These are phyloP conservation scores for Cliona cf. orientalis DNA, from an alignment of 37 sponge, comb jelly and placozoan genomes.

Conservation along the genomic window DNA sequence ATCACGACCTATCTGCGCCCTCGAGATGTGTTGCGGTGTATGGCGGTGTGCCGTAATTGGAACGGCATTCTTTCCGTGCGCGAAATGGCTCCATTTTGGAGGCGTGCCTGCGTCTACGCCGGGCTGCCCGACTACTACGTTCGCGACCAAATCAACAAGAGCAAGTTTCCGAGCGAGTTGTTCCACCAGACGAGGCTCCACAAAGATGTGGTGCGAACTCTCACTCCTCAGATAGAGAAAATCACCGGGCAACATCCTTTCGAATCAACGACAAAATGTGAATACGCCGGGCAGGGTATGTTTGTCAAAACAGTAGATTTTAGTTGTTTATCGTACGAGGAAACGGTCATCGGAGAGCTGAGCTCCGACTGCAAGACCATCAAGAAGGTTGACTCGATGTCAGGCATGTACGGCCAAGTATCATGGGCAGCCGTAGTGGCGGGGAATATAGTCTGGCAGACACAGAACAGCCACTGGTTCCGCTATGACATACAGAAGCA, in stretches of 20 bases:
- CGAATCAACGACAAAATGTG: slow-evolving; percentile 42
- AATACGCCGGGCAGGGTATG: slow-evolving; percentile 34
- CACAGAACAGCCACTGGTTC: slow-evolving; percentile 23
- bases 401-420: slow-evolving; percentile 18
- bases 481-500: slow-evolving; percentile 10
- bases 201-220: neutral
- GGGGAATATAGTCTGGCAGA: slow-evolving; percentile 21
- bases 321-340: slow-evolving; percentile 13
- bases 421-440: slow-evolving; percentile 8
- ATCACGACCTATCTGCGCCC: slow-evolving; percentile 19
- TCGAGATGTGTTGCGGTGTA: slow-evolving; percentile 24
- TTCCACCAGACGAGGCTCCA: slow-evolving; percentile 16
- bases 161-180: slow-evolving; percentile 5
- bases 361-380: slow-evolving; percentile 22
- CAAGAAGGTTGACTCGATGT: slow-evolving; percentile 23
- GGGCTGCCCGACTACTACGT: slow-evolving; percentile 34
- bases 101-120: slow-evolving; percentile 26
- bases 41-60: slow-evolving; percentile 32
- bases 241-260: slow-evolving; percentile 20
- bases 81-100: slow-evolving; percentile 40
- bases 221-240: slow-evolving; percentile 2
- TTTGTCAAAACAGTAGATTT: slow-evolving; percentile 47
- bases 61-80: slow-evolving; percentile 2
- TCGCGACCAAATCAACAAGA: neutral
- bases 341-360: slow-evolving; percentile 48